Conservation (phyloP, 1,140 invertebrate genomes). For the Pogonus chalceus region DNA sequence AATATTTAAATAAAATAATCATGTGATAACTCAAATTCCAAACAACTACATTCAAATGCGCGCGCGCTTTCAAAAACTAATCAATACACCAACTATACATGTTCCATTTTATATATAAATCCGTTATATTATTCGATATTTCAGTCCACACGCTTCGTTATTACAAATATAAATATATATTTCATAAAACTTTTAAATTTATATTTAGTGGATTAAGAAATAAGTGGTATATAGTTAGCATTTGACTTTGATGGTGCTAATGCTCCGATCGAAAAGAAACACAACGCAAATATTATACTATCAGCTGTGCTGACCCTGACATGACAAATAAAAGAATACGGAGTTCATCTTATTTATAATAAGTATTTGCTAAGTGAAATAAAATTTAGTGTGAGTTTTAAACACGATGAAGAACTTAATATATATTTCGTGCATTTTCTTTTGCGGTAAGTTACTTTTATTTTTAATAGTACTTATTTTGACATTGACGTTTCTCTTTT, state of each 20-base stretch:
- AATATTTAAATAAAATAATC: too few species aligned
- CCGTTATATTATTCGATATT: neutral
- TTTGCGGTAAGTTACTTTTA: neutral
- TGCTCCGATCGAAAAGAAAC: neutral
- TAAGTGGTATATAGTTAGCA: neutral
- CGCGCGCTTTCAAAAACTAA: neutral
- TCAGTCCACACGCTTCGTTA: neutral
- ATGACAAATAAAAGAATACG: neutral
- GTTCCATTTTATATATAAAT: neutral
- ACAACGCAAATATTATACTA: neutral
- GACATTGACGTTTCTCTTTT: too few species aligned
- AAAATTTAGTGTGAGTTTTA: neutral
- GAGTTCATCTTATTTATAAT: conserved; percentile 5
- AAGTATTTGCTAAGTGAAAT: neutral
- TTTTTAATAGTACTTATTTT: neutral
- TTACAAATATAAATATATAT: neutral
- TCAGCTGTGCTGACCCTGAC: conserved; percentile 5
- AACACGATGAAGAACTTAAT: neutral
- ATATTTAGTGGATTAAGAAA: neutral
- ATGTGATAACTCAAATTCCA: too few species aligned
- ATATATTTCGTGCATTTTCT: neutral
- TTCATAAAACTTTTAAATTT: neutral
- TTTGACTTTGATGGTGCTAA: neutral
- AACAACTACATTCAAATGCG: too few species aligned
- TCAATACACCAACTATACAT: neutral